phyloP scores from a whole-genome alignment of 2,888 invertebrate genomes.

The Stenoptilia bipunctidactyla region DNA sequence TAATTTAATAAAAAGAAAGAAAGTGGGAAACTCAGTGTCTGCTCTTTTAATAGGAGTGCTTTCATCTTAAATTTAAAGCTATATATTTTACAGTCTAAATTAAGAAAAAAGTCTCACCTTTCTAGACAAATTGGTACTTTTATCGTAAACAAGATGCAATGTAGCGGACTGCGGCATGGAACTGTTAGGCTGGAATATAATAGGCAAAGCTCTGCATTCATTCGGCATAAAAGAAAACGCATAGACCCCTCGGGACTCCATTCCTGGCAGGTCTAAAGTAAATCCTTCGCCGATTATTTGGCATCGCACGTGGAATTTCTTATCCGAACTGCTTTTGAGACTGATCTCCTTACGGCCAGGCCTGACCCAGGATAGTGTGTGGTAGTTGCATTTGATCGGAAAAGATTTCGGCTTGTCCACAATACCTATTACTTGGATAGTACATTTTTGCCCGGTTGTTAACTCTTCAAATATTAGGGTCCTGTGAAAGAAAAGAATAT shows the following conservation, averaged over 20 bases:
- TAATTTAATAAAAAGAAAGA: no score
- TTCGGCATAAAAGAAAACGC: conserved; percentile 37
- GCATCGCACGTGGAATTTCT: conserved; percentile 43
- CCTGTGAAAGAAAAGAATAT: no score
- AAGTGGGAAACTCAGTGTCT: no score
- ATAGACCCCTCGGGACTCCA: conserved; percentile 37
- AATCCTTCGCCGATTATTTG: conserved; percentile 53
- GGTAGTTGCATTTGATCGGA: conserved; percentile 48
- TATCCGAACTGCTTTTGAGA: conserved; percentile 42
- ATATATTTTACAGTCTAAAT: no score
- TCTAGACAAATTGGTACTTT: conserved; percentile 39
- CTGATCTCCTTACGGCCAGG: conserved; percentile 48
- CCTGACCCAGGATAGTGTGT: conserved; percentile 44
- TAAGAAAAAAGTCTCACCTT: no score
- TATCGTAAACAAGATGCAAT: conserved; percentile 42
- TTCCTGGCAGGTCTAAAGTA: conserved; percentile 39
- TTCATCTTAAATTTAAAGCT: no score
- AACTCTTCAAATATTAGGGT: conserved; percentile 42
- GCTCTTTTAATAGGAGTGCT: no score
- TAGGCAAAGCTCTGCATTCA: conserved; percentile 41
- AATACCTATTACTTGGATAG: conserved; percentile 36
- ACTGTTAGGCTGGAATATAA: conserved; percentile 37
- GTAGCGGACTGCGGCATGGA: conserved; percentile 32
- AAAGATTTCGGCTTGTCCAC: conserved; percentile 35
- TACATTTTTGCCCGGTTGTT: conserved; percentile 27